Evolutionary conservation across 2,888 invertebrate species (phyloP), one percentile per base, ranked within the genome.

Genomic region (Ctenicera cuprea): DNA sequence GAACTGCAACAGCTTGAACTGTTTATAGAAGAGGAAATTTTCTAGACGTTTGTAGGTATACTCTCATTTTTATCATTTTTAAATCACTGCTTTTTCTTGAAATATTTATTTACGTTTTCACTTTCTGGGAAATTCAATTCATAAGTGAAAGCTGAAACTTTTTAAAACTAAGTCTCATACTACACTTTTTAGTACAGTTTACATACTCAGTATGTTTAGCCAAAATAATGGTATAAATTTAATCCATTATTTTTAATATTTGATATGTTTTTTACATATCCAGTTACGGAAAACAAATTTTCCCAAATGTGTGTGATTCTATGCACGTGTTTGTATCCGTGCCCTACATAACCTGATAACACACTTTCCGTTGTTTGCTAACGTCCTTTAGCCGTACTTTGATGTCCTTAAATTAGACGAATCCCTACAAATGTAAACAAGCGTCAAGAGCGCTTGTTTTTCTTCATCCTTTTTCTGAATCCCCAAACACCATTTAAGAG

Each of bases 361-460:
- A 59, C 9, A 59, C 38, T 59, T 59, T 18, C 38, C 38, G 18
- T 54, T 54, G 54, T 59, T 59, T 59, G 33, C 59, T 5, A 20
- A 41, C 59, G 37, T 59, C 59, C 37, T 41, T 37, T 38, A 59
- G 8, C 22, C 59, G 59, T 41, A 41, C 38, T 59, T 59, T 59
- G 59, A 38, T 18, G 59, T 38, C 22, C 38, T 20, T 38, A 20
- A 59, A 38, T 59, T 59, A 59, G 59, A 38, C 38, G 38, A 37
- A 41, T 20, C 59, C 59, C 38, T 37, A 37, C 38, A 7, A 59
- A 59, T 38, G 59, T 59, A 59, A 59, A 59, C 59, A 59, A 59
- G 37, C 37, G 4, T 38, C n/a, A 30, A n/a, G 38, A 38, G 16
- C 20, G 38, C 8, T 38, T 20, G 12, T 59, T 14, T 16, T 7